A percentile compares a stretch with the other conserved stretches of the same genome.
Evolutionary conservation across 2,888 invertebrate genomes (phyloP).

Genomic region (Athalia rosae): DNA sequence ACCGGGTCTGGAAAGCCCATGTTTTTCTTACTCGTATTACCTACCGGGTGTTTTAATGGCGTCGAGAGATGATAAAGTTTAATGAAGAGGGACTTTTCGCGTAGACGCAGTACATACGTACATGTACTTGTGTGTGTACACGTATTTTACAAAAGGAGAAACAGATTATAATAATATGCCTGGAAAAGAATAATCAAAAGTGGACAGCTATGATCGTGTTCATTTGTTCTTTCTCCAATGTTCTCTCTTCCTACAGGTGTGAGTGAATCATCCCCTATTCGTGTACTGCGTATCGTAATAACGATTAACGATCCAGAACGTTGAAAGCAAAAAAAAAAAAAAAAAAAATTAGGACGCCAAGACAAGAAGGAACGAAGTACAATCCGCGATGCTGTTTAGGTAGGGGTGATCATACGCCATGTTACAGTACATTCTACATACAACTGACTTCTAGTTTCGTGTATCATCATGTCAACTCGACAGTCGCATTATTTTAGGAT

Average conservation of each 20-base stretch:
- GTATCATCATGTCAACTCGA: neutral
- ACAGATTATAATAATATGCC: slow-evolving; percentile 26
- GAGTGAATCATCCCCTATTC: too few relatives aligned
- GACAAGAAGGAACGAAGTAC: too few relatives aligned
- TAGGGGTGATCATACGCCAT: too few relatives aligned
- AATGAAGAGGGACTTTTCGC: slow-evolving; percentile 14
- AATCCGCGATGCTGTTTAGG: too few relatives aligned
- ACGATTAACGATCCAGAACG: too few relatives aligned
- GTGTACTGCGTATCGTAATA: too few relatives aligned
- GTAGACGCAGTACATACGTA: neutral
- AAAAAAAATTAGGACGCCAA: too few relatives aligned
- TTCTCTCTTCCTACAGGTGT: neutral
- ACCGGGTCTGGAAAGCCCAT: slow-evolving; percentile 34
- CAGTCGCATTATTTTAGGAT: neutral
- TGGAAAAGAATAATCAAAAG: slow-evolving; percentile 17
- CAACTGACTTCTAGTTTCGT: neutral
- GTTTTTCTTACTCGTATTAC: slow-evolving; percentile 20
- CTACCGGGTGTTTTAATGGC: slow-evolving; percentile 9
- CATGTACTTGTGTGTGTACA: too few relatives aligned
- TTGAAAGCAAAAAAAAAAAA: too few relatives aligned
- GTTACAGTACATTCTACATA: too few relatives aligned
- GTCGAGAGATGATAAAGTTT: slow-evolving; percentile 28
- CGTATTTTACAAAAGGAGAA: neutral
- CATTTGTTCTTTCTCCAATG: neutral
- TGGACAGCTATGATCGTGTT: slow-evolving; percentile 1